Conservation (phyloP, 1,140 invertebrate genomes). For the Calycopis cecrops region DNA sequence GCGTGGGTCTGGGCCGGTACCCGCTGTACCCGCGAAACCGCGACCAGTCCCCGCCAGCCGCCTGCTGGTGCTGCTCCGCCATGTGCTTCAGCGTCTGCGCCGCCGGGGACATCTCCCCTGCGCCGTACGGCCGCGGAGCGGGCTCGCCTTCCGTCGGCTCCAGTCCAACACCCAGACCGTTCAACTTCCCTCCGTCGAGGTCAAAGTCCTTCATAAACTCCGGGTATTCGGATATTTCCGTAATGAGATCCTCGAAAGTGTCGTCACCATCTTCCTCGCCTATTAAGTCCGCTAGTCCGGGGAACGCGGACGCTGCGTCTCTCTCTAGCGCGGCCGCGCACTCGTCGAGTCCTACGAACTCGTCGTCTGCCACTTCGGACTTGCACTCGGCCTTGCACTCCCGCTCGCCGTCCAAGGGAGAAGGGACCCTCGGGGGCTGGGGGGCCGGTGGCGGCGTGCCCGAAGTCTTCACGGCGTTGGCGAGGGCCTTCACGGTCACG, state of each 20-base stretch:
- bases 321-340: conserved; percentile 87
- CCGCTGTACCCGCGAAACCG: conserved; percentile 79
- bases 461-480: conserved; percentile 88
- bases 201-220: conserved; percentile 91
- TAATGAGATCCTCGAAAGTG: conserved; percentile 91
- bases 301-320: conserved; percentile 84
- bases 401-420: conserved; percentile 75
- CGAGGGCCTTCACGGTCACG: conserved; percentile 92
- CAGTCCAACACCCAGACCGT: conserved; percentile 59
- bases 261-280: conserved; percentile 90
- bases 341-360: conserved; percentile 88
- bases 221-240: conserved; percentile 88
- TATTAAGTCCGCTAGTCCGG: conserved; percentile 86
- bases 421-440: conserved; percentile 60
- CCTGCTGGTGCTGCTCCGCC: conserved; percentile 97
- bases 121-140: conserved; percentile 54
- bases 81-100: conserved; percentile 96
- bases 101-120: conserved; percentile 85
- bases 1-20: conserved; percentile 79
- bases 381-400: conserved; percentile 83
- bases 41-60: conserved; percentile 54
- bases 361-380: conserved; percentile 86
- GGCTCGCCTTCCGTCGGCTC: conserved; percentile 72
- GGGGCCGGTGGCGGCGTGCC: conserved; percentile 74
- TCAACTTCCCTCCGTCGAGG: conserved; percentile 67